A percentile compares a stretch with the other conserved stretches of the same genome.
These are phyloP conservation scores for Esox niger DNA, from an alignment of 2,113 vertebrate species.

Conservation along the genomic window DNA sequence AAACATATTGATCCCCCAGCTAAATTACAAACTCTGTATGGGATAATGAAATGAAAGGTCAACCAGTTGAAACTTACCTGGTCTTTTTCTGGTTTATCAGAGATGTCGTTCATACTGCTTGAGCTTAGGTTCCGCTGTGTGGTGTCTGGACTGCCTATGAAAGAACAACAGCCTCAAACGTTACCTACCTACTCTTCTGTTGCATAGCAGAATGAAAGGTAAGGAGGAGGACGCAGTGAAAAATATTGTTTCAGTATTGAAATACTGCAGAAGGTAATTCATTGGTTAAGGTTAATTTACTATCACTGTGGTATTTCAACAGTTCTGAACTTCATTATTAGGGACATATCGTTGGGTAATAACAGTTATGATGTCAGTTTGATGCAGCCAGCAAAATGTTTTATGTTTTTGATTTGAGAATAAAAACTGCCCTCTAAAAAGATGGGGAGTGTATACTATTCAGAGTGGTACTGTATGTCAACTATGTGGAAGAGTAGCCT, in stretches of 20 bases:
- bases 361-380: conserved; percentile 73
- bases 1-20: too few species aligned
- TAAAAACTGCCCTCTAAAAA: neutral
- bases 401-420: neutral
- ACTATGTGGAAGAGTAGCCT: neutral
- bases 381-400: conserved; percentile 64
- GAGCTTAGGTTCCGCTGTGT: conserved; percentile 87
- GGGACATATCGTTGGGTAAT: conserved; percentile 48
- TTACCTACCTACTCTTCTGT: conserved; percentile 24
- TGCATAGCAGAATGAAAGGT: neutral
- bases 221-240: conserved; percentile 46
- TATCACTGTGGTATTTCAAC: conserved; percentile 39
- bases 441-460: neutral
- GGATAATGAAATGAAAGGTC: neutral
- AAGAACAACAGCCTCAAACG: conserved; percentile 10
- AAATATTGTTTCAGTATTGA: conserved; percentile 30
- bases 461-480: neutral
- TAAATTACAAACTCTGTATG: too few species aligned
- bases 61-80: conserved; percentile 77
- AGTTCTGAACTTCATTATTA: neutral
- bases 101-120: conserved; percentile 92
- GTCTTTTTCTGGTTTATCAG: conserved; percentile 95
- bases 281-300: conserved; percentile 14
- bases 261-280: neutral
- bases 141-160: conserved; percentile 86